phyloP scores from a whole-genome alignment of 2,888 invertebrate genomes.

The Habroteleia sp. region DNA sequence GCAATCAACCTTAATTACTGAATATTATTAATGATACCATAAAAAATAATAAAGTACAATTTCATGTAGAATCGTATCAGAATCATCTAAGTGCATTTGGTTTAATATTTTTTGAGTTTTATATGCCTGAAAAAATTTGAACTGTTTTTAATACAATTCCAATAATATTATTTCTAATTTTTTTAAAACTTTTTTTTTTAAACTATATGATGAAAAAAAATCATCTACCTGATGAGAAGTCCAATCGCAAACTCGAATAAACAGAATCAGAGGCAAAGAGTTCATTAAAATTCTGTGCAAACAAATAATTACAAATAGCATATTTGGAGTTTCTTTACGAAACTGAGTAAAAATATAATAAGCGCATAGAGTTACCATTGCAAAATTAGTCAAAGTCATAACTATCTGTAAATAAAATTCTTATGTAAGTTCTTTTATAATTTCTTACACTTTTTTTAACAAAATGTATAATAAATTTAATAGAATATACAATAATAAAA shows the following conservation, averaged over 20 bases:
- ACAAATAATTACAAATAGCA: conserved; percentile 15
- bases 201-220: too few relatives aligned
- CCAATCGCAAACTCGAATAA: conserved; percentile 54
- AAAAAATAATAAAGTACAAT: conserved; percentile 9
- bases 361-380: conserved; percentile 27
- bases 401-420: conserved; percentile 18
- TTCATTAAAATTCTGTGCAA: conserved; percentile 34
- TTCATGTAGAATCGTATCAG: conserved; percentile 19
- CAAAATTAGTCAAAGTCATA: conserved; percentile 34
- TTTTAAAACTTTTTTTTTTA: too few relatives aligned
- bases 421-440: not conserved
- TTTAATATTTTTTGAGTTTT: conserved; percentile 26
- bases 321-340: conserved; percentile 6
- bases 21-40: not conserved
- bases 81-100: conserved; percentile 15
- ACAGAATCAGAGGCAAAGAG: conserved; percentile 28
- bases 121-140: conserved; percentile 4
- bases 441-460: too few relatives aligned
- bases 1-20: too few relatives aligned
- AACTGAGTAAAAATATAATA: conserved; percentile 47
- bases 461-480: too few relatives aligned
- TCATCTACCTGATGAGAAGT: conserved; percentile 37
- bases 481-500: too few relatives aligned
- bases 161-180: too few relatives aligned
- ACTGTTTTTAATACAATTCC: not conserved